Conservation (phyloP, 1,140 invertebrate species). For the Drosophila sturtevanti region DNA sequence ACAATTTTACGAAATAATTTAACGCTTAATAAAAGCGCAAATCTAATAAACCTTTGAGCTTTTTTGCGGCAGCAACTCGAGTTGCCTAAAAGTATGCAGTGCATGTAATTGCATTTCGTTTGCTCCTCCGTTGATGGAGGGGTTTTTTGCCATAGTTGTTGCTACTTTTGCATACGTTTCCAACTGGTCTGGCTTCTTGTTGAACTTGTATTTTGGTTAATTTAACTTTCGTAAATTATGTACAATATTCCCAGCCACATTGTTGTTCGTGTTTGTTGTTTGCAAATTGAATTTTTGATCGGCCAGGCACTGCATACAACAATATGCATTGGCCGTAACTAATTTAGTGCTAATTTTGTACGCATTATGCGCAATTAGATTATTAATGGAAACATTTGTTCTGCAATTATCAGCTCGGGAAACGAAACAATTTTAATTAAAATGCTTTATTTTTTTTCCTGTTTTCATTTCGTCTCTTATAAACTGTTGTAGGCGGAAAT, state of each 20-base stretch:
- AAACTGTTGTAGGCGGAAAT: conserved; percentile 45
- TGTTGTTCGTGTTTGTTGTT: conserved; percentile 42
- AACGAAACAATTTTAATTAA: conserved; percentile 67
- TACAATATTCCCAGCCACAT: conserved; percentile 36
- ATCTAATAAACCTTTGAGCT: conserved; percentile 81
- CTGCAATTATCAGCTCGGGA: conserved; percentile 64
- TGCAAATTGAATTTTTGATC: conserved; percentile 65
- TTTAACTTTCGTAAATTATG: conserved; percentile 79
- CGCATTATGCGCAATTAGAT: conserved; percentile 79
- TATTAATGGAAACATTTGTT: conserved; percentile 79
- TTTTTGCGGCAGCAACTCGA: conserved; percentile 52
- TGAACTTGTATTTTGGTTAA: conserved; percentile 74
- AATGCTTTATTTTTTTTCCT: conserved; percentile 39
- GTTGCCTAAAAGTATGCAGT: conserved; percentile 66
- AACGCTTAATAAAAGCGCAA: conserved; percentile 79
- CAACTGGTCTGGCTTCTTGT: conserved; percentile 48
- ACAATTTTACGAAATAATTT: conserved; percentile 79
- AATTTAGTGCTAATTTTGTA: conserved; percentile 78
- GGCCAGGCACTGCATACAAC: conserved; percentile 26
- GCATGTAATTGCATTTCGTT: conserved; percentile 74
- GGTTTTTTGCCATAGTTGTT: conserved; percentile 25
- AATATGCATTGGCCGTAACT: conserved; percentile 64
- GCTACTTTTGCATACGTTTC: conserved; percentile 34
- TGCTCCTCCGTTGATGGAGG: conserved; percentile 19
- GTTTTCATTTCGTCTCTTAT: neutral